Conservation (phyloP, 2,113 vertebrate species). For the Callionymus lyra region DNA sequence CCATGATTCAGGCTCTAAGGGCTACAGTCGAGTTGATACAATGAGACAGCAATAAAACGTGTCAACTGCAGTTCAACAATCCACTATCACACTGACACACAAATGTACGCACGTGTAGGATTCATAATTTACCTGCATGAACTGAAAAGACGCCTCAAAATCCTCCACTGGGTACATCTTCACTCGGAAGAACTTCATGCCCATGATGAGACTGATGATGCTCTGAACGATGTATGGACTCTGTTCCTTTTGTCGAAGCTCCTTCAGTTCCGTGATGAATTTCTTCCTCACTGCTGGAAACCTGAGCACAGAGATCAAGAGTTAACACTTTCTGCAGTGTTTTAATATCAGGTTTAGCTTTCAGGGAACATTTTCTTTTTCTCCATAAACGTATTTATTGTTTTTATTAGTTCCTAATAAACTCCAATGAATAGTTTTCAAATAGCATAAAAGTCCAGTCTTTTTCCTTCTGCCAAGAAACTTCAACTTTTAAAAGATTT, state of each 20-base stretch:
- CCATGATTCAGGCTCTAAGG: slow-evolving; percentile 44
- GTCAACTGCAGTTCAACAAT: slow-evolving; percentile 17
- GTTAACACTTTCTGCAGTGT: no score
- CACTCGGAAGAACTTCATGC: slow-evolving; percentile 98
- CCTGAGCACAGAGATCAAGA: slow-evolving; percentile 51
- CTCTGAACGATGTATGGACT: slow-evolving; percentile 91
- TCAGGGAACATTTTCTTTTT: no score
- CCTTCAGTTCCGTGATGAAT: slow-evolving; percentile 95
- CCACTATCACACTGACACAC: background rate
- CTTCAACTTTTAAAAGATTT: no score
- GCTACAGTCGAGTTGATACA: slow-evolving; percentile 34
- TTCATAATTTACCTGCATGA: slow-evolving; percentile 81
- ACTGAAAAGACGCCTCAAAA: slow-evolving; percentile 98
- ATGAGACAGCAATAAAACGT: slow-evolving; percentile 7
- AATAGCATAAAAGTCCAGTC: no score
- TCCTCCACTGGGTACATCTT: slow-evolving; percentile 99
- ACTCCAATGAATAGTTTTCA: no score
- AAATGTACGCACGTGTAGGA: background rate
- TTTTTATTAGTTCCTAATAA: no score
- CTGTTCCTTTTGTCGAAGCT: slow-evolving; percentile 89
- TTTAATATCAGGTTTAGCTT: background rate
- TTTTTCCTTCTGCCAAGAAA: no score
- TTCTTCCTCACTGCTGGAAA: slow-evolving; percentile 98
- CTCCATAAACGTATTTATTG: no score
- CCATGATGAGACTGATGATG: slow-evolving; percentile 97